A percentile compares a stretch with the other conserved stretches of the same genome.
These are phyloP conservation scores for Psephotus haematonotus DNA, from an alignment of 2,113 vertebrate species.

Conservation along the genomic window DNA sequence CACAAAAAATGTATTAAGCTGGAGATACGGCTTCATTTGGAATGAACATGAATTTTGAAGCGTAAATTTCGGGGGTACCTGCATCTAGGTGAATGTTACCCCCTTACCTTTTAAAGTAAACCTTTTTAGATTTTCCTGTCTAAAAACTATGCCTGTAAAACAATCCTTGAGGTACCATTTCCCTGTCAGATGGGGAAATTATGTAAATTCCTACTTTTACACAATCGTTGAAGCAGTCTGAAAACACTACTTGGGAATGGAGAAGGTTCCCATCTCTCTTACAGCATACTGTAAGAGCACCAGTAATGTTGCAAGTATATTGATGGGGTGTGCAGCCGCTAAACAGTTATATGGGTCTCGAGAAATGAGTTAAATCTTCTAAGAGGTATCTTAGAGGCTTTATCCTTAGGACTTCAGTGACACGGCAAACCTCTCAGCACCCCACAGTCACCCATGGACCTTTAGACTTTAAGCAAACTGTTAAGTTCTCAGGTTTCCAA, in stretches of 20 bases:
- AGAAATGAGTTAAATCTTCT: not conserved
- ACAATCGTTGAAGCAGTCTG: not conserved
- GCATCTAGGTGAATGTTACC: not conserved
- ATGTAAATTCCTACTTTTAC: not conserved
- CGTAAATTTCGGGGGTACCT: not conserved
- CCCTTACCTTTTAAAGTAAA: not conserved
- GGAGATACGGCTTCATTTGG: slow-evolving; percentile 34
- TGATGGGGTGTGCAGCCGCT: not conserved
- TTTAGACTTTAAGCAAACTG: not conserved
- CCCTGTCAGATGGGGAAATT: not conserved
- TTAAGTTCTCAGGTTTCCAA: not conserved
- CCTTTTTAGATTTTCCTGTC: not conserved
- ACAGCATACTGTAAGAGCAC: not conserved
- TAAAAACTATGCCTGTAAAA: not conserved
- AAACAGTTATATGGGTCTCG: not conserved
- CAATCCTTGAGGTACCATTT: not conserved
- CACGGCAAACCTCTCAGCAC: not conserved
- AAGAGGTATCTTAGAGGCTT: not conserved
- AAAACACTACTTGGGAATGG: not conserved
- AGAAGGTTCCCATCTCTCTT: not conserved
- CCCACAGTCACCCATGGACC: not conserved
- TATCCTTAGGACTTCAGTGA: not conserved
- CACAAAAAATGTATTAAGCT: slow-evolving; percentile 44
- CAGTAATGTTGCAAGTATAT: not conserved
- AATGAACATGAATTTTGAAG: not conserved